These are phyloP conservation scores for Tapirus indicus DNA, from an alignment of 2,797 vertebrate species.

Conservation along the genomic window DNA sequence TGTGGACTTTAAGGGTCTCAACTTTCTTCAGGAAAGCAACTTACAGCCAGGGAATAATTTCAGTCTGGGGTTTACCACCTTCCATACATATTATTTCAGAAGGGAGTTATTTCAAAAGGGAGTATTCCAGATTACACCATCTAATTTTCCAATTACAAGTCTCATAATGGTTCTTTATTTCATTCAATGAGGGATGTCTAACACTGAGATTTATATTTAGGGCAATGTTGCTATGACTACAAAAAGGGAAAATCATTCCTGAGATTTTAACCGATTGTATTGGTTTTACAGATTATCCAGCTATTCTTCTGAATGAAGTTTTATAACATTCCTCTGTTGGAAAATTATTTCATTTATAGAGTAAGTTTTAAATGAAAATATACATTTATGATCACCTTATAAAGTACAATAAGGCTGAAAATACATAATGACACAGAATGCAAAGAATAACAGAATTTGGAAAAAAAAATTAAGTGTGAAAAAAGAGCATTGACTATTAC, in stretches of 20 bases:
- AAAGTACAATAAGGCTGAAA: conserved; percentile 32
- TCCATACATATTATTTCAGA: conserved; percentile 42
- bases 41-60: conserved; percentile 14
- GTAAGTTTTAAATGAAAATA: conserved; percentile 41
- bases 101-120: conserved; percentile 60
- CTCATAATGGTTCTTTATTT: conserved; percentile 25
- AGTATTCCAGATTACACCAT: conserved; percentile 68
- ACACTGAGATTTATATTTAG: conserved; percentile 53
- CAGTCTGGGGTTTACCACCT: conserved; percentile 6
- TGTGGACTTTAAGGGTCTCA: background rate
- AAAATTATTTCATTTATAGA: conserved; percentile 48
- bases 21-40: background rate
- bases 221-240: conserved; percentile 63
- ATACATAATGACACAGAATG: background rate
- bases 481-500: background rate
- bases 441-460: background rate
- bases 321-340: conserved; percentile 18
- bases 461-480: background rate
- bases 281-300: background rate
- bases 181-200: conserved; percentile 46
- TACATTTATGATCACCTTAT: background rate
- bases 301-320: conserved; percentile 39
- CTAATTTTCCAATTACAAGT: conserved; percentile 67
- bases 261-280: background rate
- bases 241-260: background rate